Base-by-base conservation (phyloP, 2,888 invertebrate species). In the Idaea aversata region DNA sequence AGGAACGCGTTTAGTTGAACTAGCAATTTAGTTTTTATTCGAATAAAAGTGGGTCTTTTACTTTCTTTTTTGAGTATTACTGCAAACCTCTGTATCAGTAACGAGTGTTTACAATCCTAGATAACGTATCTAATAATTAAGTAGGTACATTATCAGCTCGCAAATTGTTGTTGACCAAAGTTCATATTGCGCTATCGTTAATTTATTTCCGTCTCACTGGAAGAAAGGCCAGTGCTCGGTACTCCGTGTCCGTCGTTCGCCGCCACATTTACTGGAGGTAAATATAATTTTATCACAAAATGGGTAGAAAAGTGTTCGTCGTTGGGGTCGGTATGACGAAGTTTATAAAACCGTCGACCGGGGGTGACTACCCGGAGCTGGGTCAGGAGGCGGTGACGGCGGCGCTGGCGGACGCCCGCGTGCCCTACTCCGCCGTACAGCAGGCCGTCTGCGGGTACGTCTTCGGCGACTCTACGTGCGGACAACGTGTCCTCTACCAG, bases 241-340 rank as follows among this genome's bases (percentile, higher is more conserved):
- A 72, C 81, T 82, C 75, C 78, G 82, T 77, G 80, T 70, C 61
- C 72, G 64, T 80, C 76, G 79, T 79, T 78, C 78, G 77, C 77
- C 83, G 78, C 79, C 83, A 78, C 76, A 77, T 72, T 70, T 65
- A 78, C 80, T 79, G 82, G 87, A 90, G 90, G 90, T 90, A 90
- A 90, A 80, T 89, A 88, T 88, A 62, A 59, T 61, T 63, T 68
- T 67, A 63, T 47, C 70, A 58, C n/a, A 77, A 88, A 87, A 93
- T 93, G 92, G 80, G 85, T 88, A 90, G 83, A 83, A 93, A 94
- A 88, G 98, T 98, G 64, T 99, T 95, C 88, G 98, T 99, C 65
- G 95, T 99, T 79, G 99, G 99, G 72, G 98, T 99, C 75, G 99
- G 99, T 72, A 99, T 99, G 99, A 99, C 99, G 71, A 98, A 98